Base-by-base conservation (phyloP, 2,888 invertebrate species). In the Hofmannophila pseudospretella region DNA sequence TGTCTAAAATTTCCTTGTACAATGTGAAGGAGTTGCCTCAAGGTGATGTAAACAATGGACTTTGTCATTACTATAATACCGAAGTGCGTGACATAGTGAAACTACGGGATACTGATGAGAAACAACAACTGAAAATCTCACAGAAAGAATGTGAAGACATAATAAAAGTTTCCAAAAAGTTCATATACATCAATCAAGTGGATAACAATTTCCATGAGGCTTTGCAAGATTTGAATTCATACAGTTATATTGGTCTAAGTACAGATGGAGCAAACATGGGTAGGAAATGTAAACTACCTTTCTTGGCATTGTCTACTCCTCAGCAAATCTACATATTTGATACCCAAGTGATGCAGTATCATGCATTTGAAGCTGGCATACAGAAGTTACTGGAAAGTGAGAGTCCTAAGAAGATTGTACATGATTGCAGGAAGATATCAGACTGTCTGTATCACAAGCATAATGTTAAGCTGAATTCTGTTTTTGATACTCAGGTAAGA, bases 401-500 rank as follows among this genome's bases (percentile, higher is more conserved):
- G 20, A 57, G 49, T 33, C 79, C 88, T 16, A 79, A 86, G 38
- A 89, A 90, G 71, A 88, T 91, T 46, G 74, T 89, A 19, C 90
- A 91, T 72, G 88, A 90, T 54, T 89, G 88, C 45, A 76, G 90
- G 41, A 78, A 81, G 45, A 56, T 89, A 38, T 88, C 90, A 0
- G 91, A 91, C 54, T 88, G 89, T 48, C 66, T 91, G 31, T 85
- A 76, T 59, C 89, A 90, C 56, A 88, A 89, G 52, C 90, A 89
- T 59, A 73, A 80, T 60, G 81, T 90, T 7, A 78, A 82, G 49
- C 60, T 90, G 34, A 66, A 73, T 39, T 89, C 89, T 50, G 79
- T 91, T 25, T 90, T 90, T 82, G 91, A 91, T 59, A 90, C 90
- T 43, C 88, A 90, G 79, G 88, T 87, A 59, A 39, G 29, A 28